Percentiles rank a stretch among this genome's conserved stretches.
Conservation (phyloP, 2,113 vertebrate genomes). For the Stegastes partitus region DNA sequence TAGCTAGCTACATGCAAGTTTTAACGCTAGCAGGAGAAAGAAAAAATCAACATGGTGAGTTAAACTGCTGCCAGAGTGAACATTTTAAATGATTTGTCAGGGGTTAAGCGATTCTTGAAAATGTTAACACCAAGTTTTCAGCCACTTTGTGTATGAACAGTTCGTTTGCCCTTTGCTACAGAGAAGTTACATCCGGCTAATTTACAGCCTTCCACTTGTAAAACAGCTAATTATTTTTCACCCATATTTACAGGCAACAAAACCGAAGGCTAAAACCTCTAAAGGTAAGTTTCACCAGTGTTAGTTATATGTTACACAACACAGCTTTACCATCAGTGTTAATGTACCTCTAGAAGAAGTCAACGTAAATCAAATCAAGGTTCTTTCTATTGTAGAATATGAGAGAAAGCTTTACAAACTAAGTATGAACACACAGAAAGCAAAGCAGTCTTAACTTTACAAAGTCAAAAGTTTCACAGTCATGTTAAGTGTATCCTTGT, state of each 20-base stretch:
- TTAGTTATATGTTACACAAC: no score
- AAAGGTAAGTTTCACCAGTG: conserved; percentile 80
- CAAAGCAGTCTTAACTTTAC: no score
- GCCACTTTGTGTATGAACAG: accelerated
- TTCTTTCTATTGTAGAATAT: not conserved
- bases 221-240: conserved; percentile 33
- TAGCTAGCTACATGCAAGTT: conserved; percentile 1
- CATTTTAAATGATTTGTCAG: not conserved
- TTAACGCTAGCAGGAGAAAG: not conserved
- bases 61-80: not conserved
- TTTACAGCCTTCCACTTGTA: no score
- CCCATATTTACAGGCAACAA: conserved; percentile 78
- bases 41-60: conserved; percentile 65
- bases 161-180: no score
- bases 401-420: not conserved
- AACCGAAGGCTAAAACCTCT: conserved; percentile 73
- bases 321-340: no score
- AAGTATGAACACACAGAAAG: no score
- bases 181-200: no score
- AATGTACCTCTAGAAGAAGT: no score
- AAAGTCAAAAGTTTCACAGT: not conserved
- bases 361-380: not conserved
- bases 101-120: no score
- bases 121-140: no score
- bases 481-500: not conserved